Base-by-base conservation (phyloP, 1,140 invertebrate species). In the Hycleus phaleratus region DNA sequence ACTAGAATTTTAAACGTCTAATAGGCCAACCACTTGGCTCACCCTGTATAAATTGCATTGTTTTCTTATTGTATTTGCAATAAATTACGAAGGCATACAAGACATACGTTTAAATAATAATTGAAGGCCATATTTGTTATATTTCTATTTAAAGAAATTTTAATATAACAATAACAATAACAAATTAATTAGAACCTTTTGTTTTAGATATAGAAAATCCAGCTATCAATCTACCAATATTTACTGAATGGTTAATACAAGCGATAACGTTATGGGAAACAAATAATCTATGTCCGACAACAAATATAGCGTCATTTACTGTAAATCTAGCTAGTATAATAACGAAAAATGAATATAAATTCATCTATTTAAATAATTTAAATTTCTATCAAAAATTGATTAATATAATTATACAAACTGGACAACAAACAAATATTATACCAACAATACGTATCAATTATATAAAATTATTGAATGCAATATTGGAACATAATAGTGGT, bases 381-480 rank as follows among this genome's bases (percentile, higher is more conserved):
- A 65, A 78, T 54, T 55, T 78, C 1, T 78, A 72, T 43, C 65
- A 74, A 48, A 73, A 70, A 47, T 44, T 78, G 1, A 71, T 72
- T 8, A 46, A 49, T 44, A 52, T 59, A 70, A 11, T 73, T 74
- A 54, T 66, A 75, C 40, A 10, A 42, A 11, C 9, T 39, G 49
- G 61, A 76, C 24, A 62, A 25, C 59, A 67, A 43, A 52, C 71
- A 24, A 56, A 73, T 48, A 70, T 74, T 26, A 56, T 73, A 46
- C 78, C 81, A 0, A 81, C 79, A 1, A 68, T 83, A n/a, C 85
- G 83, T 67, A 73, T 82, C 43, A 81, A 77, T n/a, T 79, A 79
- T 26, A 76, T 82, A n/a, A 75, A 74, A 11, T 74, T 85, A 56
- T 70, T 85, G 26, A 71, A 69, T 10, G 70, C 78, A 9, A 74